Percentiles rank a stretch among this genome's conserved stretches.
phyloP scores from a whole-genome alignment of 2,888 invertebrate species.

The Luperina nickerlii region DNA sequence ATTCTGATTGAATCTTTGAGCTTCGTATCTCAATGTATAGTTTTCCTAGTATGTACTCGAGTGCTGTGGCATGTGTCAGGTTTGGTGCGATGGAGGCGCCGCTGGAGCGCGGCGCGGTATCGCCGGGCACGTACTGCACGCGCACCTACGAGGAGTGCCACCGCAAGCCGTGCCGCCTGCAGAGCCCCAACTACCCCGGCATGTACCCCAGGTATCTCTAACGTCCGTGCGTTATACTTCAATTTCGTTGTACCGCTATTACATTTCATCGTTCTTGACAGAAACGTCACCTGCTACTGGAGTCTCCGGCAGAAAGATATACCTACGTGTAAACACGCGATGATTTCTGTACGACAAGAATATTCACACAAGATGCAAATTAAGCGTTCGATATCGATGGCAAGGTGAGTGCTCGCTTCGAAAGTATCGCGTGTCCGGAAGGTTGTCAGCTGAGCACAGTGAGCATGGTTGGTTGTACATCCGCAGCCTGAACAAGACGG shows the following conservation, averaged over 20 bases:
- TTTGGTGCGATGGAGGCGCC: slow-evolving; percentile 94
- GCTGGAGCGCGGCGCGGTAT: slow-evolving; percentile 95
- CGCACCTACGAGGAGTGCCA: slow-evolving; percentile 96
- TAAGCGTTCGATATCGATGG: slow-evolving; percentile 92
- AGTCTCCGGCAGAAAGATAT: slow-evolving; percentile 95
- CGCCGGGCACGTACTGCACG: slow-evolving; percentile 96
- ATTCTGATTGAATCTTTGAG: neutral
- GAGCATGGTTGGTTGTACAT: neutral
- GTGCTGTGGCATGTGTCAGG: slow-evolving; percentile 74
- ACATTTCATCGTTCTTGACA: slow-evolving; percentile 51
- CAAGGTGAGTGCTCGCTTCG: slow-evolving; percentile 82
- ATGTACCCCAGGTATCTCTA: slow-evolving; percentile 92
- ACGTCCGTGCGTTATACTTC: no score
- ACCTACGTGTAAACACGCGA: slow-evolving; percentile 97
- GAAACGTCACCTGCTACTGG: slow-evolving; percentile 98
- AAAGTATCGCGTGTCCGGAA: no score
- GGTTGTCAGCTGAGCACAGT: neutral
- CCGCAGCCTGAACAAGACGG: slow-evolving; percentile 92
- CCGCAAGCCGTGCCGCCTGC: slow-evolving; percentile 95
- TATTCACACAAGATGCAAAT: slow-evolving; percentile 93
- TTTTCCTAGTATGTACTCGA: neutral
- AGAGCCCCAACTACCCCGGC: slow-evolving; percentile 97
- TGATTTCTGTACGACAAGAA: slow-evolving; percentile 96
- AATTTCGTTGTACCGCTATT: neutral
- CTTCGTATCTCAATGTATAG: neutral